Evolutionary conservation across 2,797 vertebrate species (phyloP), one percentile per base, ranked within the genome.

Genomic region (Dendrocincla tyrannina): DNA sequence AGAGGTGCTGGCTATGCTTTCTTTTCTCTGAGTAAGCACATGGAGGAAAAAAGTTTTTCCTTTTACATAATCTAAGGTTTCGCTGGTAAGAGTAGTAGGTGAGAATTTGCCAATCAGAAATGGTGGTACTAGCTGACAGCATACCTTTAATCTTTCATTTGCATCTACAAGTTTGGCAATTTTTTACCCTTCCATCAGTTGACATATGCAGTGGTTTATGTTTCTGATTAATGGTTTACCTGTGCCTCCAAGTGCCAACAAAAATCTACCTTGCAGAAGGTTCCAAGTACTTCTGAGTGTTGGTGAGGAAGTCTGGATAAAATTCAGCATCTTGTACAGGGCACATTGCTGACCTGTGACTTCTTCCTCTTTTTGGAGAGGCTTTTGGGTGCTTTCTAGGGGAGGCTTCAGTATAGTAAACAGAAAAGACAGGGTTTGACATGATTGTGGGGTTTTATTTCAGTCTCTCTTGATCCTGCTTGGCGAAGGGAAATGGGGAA

Each of bases 151-250:
- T 86, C 44, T 93, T 89, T 53, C 53, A 47, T 85, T 91, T 66
- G 27, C 28, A 30, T 66, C 95, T 92, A 35, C 2, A 15, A 85
- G 39, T 74, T 28, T 92, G 41, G 4, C 33, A 79, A 46, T 85
- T 53, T 67, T 91, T 78, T 53, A 32, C 44, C 5, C 0, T 95
- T 90, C 35, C 44, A 35, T 95, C 86, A 72, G 30, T 84, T 88
- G 79, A 68, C 82, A 64, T 60, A 63, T 35, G 32, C 44, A 62
- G 52, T n/a, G 10, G 73, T 64, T 93, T 84, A 41, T 41, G 49
- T 85, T 77, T 75, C 37, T 85, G 80, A 95, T 96, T 95, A 96
- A 92, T 96, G 85, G 80, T 95, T 95, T 94, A 96, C 86, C 87
- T 94, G 63, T 95, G 89, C 94, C 63, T 76, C 42, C 66, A 89